Evolutionary conservation across 2,113 vertebrate species (phyloP).

Genomic region (Smithornis capensis): DNA sequence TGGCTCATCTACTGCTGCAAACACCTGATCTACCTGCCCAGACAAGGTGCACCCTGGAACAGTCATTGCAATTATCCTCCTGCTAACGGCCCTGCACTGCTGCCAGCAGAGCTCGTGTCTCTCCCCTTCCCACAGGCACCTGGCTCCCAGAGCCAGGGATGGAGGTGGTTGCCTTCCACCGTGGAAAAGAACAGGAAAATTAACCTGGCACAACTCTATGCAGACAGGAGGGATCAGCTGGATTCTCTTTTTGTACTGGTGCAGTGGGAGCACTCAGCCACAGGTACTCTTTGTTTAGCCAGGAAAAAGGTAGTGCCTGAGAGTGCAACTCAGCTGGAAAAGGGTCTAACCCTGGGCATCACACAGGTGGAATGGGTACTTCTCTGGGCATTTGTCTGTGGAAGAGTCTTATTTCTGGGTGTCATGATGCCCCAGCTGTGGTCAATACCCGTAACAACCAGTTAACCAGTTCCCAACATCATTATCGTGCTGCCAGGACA

Average conservation of each 20-base stretch:
- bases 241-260: not conserved
- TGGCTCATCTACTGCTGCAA: not conserved
- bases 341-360: not conserved
- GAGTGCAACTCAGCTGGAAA: accelerated
- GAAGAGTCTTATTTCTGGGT: not conserved
- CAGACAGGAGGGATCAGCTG: not conserved
- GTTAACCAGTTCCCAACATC: not conserved
- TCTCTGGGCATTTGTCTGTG: not conserved
- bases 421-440: not conserved
- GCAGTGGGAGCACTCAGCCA: not conserved
- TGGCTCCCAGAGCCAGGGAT: not conserved
- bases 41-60: not conserved
- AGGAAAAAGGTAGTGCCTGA: not conserved
- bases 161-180: not conserved
- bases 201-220: accelerated
- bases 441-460: not conserved
- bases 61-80: not conserved
- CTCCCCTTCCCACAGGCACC: not conserved
- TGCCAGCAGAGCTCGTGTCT: not conserved
- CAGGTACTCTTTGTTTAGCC: not conserved
- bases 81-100: not conserved
- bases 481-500: accelerated
- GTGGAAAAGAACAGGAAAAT: not conserved
- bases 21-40: not conserved
- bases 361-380: not conserved